phyloP scores from a whole-genome alignment of 2,888 invertebrate species.

The Folsomia manolachei region DNA sequence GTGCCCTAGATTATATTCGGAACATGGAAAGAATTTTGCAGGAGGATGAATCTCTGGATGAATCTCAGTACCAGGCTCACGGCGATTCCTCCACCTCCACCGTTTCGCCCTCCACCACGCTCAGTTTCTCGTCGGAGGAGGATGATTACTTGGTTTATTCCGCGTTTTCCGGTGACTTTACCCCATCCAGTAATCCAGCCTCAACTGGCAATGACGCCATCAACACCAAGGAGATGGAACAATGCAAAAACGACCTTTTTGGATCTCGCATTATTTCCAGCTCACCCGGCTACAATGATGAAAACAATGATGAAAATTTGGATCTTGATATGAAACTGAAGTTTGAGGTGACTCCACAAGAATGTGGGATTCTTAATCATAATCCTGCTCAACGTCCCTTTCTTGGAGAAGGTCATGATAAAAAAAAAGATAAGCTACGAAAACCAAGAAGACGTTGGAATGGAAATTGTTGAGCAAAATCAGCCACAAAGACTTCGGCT shows the following conservation, averaged over 20 bases:
- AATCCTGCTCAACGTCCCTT: neutral
- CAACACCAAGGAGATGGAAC: neutral
- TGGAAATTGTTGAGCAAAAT: too few relatives aligned
- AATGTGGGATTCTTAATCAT: neutral
- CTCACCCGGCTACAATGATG: neutral
- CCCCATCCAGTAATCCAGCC: neutral
- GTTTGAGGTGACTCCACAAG: neutral
- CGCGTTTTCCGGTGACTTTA: neutral
- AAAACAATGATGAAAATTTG: neutral
- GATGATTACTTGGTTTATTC: neutral
- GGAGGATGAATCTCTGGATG: neutral
- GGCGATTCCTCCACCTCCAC: neutral
- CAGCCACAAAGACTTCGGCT: too few relatives aligned
- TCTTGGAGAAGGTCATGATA: neutral
- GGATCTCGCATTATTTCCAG: too few relatives aligned
- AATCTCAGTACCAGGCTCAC: too few relatives aligned
- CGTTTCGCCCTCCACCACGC: neutral
- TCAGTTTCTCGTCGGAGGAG: constrained; percentile 15
- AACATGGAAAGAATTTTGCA: constrained; percentile 76
- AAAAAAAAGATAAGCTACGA: neutral
- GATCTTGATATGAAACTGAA: neutral
- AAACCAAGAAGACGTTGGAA: too few relatives aligned
- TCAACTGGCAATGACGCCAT: neutral
- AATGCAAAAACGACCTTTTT: neutral
- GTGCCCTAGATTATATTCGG: constrained; percentile 87